Evolutionary conservation across 2,113 vertebrate genomes (phyloP).

Genomic region (Macrotis lagotis): DNA sequence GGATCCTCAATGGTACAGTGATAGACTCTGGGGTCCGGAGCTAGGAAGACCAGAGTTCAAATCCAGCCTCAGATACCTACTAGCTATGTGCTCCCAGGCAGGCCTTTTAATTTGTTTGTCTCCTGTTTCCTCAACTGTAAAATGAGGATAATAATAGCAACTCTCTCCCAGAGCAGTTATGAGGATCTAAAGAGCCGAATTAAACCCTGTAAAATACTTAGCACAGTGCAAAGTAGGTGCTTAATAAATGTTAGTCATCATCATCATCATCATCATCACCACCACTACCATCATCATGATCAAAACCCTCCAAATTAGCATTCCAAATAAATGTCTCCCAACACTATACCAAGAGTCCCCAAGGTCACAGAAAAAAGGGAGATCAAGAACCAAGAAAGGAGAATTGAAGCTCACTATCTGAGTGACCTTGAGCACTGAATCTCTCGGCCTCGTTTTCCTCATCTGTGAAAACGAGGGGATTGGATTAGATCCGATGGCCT

Average conservation of each 20-base stretch:
- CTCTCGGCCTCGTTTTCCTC: neutral
- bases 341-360: neutral
- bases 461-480: neutral
- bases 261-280: too few species aligned
- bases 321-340: neutral
- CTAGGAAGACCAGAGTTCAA: neutral
- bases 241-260: neutral
- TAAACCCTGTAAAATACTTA: neutral
- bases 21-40: neutral
- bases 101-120: neutral
- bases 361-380: neutral
- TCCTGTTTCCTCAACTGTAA: neutral
- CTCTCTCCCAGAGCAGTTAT: neutral
- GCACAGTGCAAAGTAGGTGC: neutral
- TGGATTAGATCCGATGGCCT: neutral
- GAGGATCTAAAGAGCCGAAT: neutral
- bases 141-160: neutral
- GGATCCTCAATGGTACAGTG: neutral
- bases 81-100: too few species aligned
- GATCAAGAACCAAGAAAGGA: neutral
- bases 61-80: neutral
- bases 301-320: neutral
- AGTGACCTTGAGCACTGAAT: neutral
- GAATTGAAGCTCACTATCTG: neutral
- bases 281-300: too few species aligned